Evolutionary conservation across 30 jellyfish, hydroid and myxozoan species (phyloP), one percentile per base, ranked within the genome.

Genomic region (Turritopsis dohrnii): DNA sequence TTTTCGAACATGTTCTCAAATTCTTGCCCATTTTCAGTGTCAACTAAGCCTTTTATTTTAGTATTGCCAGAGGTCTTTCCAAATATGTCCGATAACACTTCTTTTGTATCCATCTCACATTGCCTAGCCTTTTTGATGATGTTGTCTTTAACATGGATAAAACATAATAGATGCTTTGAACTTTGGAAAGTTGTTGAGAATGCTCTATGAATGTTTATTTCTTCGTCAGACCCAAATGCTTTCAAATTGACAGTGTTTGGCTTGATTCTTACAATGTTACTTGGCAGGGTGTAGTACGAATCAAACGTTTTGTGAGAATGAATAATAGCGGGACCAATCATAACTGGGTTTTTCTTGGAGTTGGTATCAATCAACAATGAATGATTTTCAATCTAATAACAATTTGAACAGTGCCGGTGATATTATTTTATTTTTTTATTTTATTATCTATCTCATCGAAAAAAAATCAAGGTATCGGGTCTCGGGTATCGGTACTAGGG

Each of bases 61-160:
- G 54, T 21, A 8, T 76, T 83, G 9, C 92, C 92, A 25, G 18
- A 13, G 27, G 52, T 22, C 31, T 75, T 65, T 13, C 92, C 84
- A 1, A 76, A 86, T 0, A 84, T 86, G 41, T 86, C 89, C 65
- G 54, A 31, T 18, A 86, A 13, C 29, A 22, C 27, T 9, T 20
- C 28, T 7, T 54, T 28, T 26, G 21, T 22, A 23, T 84, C 87
- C 7, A 28, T 76, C n/a, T 54, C 74, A 19, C 53, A 28, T 65
- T 60, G 28, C 79, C 16, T 23, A 65, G 89, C 73, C 66, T 79
- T 29, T 28, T 66, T 86, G 84, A 52, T 41, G 66, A 86, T 41
- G 28, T 86, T 86, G 66, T 86, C 94, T 77, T 79, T 86, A 0
- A 79, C 85, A 79, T 86, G 94, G 19, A 86, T 86, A 69, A 76